Percentiles rank a stretch among this genome's conserved stretches.
Evolutionary conservation across 2,888 invertebrate genomes (phyloP).

Genomic region (Julus scanicus): DNA sequence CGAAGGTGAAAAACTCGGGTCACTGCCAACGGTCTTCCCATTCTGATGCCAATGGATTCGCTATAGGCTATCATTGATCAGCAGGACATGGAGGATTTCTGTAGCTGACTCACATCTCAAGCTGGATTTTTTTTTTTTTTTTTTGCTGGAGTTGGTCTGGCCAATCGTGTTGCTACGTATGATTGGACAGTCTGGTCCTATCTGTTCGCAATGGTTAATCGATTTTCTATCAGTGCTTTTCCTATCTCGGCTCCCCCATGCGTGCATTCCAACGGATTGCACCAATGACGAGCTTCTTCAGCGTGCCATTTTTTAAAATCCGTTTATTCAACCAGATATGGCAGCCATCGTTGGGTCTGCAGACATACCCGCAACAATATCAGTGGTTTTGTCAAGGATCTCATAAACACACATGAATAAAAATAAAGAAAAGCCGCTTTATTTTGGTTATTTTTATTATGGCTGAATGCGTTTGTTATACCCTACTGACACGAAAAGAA

Average conservation of each 20-base stretch:
- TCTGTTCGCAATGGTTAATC: not conserved
- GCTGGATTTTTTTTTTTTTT: not conserved
- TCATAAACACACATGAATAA: not conserved
- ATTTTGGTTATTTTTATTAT: not conserved
- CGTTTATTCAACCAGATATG: not conserved
- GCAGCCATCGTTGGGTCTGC: not conserved
- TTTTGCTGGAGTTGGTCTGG: not conserved
- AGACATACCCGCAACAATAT: not conserved
- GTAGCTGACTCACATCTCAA: not conserved
- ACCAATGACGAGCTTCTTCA: not conserved
- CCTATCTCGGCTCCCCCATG: constrained; percentile 1
- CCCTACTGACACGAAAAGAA: too few species aligned
- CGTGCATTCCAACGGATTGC: not conserved
- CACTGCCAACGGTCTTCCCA: not conserved
- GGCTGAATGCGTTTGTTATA: not conserved
- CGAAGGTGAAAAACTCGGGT: not conserved
- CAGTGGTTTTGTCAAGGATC: not conserved
- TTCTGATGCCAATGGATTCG: too few species aligned
- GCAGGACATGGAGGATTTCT: not conserved
- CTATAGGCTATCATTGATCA: not conserved
- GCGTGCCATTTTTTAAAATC: not conserved
- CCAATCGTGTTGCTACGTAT: not conserved
- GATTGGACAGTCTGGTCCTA: not conserved
- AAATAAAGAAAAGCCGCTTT: not conserved
- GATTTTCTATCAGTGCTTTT: constrained; percentile 35